Evolutionary conservation across 2,797 vertebrate species (phyloP).

Genomic region (Aldrovandia affinis): DNA sequence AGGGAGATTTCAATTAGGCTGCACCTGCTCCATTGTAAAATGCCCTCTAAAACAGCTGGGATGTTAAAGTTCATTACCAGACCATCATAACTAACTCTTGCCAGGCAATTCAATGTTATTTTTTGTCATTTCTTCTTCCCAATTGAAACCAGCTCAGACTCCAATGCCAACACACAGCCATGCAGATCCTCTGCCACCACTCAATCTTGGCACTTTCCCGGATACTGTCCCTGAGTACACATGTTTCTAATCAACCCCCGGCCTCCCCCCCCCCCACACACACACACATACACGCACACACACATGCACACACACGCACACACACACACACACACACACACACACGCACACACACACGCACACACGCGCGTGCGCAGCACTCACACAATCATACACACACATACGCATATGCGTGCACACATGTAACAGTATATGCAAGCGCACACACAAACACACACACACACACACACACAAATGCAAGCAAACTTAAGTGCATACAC

Average conservation of each 20-base stretch:
- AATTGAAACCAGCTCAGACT: conserved; percentile 37
- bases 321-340: conserved; percentile 43
- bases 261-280: no score
- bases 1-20: conserved; percentile 60
- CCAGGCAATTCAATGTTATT: conserved; percentile 49
- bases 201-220: conserved; percentile 55
- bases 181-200: conserved; percentile 31
- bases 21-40: conserved; percentile 75
- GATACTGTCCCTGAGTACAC: conserved; percentile 48
- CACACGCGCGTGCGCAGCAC: neutral
- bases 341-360: conserved; percentile 26
- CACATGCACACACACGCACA: conserved; percentile 30
- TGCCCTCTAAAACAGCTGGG: conserved; percentile 68
- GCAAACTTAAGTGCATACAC: conserved; percentile 54
- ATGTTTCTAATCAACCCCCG: conserved; percentile 65
- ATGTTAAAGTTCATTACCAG: conserved; percentile 72
- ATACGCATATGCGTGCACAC: neutral
- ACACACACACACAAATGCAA: no score
- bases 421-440: no score
- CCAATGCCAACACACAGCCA: conserved; percentile 31
- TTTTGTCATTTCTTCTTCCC: conserved; percentile 33
- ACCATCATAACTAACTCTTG: conserved; percentile 60
- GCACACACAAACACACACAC: no score
- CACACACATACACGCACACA: conserved; percentile 41
- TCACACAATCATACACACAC: no score